These are phyloP conservation scores for Phrynosoma blainvillii DNA, from an alignment of 2,113 vertebrate species.

Conservation along the genomic window DNA sequence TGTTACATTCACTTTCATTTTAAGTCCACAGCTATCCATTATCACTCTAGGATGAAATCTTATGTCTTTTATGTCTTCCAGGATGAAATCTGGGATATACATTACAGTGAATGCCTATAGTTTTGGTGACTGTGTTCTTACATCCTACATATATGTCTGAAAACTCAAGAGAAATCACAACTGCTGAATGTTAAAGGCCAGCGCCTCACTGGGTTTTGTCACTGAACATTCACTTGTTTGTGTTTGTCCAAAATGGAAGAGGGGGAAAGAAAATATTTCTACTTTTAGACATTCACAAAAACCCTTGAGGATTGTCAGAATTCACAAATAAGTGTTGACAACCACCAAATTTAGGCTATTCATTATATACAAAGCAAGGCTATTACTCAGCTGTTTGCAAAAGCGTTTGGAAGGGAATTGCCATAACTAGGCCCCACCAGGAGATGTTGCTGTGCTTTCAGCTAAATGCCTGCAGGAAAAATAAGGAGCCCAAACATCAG, in stretches of 20 bases:
- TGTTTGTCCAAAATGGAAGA: background rate
- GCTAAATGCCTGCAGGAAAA: constrained; percentile 48
- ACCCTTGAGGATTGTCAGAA: background rate
- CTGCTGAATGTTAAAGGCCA: background rate
- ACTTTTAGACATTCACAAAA: background rate
- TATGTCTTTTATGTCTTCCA: no score
- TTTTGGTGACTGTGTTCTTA: no score
- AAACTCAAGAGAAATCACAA: background rate
- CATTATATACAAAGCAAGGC: rapidly evolving
- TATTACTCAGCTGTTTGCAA: background rate
- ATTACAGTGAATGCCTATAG: background rate
- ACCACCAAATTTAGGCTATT: background rate
- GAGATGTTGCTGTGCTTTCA: constrained; percentile 73
- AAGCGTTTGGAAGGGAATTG: constrained; percentile 26
- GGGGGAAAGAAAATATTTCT: background rate
- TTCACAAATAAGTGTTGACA: background rate
- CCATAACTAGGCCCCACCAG: constrained; percentile 61
- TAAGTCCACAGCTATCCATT: no score
- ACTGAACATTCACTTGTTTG: background rate
- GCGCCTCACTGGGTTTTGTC: background rate
- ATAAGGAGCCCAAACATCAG: background rate
- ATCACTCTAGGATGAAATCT: no score
- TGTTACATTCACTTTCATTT: no score
- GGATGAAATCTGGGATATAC: background rate
- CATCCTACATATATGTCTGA: background rate